Percentiles rank a stretch among this genome's conserved stretches.
Conservation (phyloP, 1,140 invertebrate species). For the Anthonomus grandis region DNA sequence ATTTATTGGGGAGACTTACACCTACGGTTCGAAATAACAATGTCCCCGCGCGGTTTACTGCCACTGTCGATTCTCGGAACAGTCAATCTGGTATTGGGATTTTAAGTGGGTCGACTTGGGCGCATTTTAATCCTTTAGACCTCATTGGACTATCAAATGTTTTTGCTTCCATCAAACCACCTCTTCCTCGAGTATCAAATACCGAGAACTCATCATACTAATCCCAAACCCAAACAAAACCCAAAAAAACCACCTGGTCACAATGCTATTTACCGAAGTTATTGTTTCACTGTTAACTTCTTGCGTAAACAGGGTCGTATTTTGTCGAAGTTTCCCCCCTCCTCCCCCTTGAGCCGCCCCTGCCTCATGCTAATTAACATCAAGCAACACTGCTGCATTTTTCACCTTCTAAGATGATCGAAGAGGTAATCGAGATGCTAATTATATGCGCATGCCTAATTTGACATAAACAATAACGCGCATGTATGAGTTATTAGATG, state of each 20-base stretch:
- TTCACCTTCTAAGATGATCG: constrained; percentile 8
- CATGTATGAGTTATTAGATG: too few species aligned
- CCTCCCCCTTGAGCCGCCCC: not conserved
- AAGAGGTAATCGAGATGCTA: constrained; percentile 16
- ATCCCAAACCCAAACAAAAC: constrained; percentile 9
- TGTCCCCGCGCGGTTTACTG: too few species aligned
- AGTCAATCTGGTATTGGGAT: too few species aligned
- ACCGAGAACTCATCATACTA: too few species aligned
- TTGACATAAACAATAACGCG: constrained; percentile 13
- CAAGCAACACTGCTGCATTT: constrained; percentile 9
- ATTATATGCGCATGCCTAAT: constrained; percentile 22
- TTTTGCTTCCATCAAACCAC: too few species aligned
- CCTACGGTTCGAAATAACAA: too few species aligned
- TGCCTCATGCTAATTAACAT: constrained; percentile 15
- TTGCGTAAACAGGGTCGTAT: constrained; percentile 9
- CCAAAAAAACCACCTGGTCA: constrained; percentile 7
- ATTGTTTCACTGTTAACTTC: constrained; percentile 18
- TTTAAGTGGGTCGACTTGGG: too few species aligned
- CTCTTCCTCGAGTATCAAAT: too few species aligned
- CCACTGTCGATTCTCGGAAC: too few species aligned
- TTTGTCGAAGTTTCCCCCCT: constrained; percentile 10
- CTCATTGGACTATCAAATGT: too few species aligned
- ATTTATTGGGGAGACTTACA: too few species aligned
- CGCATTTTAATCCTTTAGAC: too few species aligned
- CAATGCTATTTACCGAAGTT: constrained; percentile 8